phyloP scores from a whole-genome alignment of 2,113 vertebrate species.

The Mustelus asterias region DNA sequence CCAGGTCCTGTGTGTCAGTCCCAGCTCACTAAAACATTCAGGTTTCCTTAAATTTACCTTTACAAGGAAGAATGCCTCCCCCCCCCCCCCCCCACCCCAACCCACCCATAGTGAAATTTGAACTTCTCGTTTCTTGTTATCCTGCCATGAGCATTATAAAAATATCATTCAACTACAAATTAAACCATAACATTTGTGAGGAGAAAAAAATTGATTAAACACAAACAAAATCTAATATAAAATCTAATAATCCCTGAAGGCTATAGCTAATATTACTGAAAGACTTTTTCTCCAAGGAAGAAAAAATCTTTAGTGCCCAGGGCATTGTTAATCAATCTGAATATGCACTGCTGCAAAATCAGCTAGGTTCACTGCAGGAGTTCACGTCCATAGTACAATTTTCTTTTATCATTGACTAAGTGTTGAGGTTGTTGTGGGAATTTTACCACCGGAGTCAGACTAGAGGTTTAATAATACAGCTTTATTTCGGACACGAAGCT shows the following conservation, averaged over 20 bases:
- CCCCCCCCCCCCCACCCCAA: too few relatives aligned
- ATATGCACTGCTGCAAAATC: not conserved
- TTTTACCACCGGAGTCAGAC: too few relatives aligned
- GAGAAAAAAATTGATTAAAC: constrained; percentile 2
- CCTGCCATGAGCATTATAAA: not conserved
- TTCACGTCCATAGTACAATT: not conserved
- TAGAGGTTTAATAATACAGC: too few relatives aligned
- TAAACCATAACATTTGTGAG: not conserved
- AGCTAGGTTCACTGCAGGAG: not conserved
- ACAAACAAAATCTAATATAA: constrained; percentile 17
- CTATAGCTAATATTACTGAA: not conserved
- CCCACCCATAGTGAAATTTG: not conserved
- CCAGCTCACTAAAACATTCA: not conserved
- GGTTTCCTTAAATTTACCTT: not conserved
- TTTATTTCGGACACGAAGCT: too few relatives aligned
- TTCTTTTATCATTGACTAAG: not conserved
- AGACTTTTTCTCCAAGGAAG: not conserved
- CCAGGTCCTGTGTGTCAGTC: not conserved
- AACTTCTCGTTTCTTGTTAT: not conserved
- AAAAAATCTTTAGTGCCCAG: not conserved
- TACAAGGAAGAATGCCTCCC: not conserved
- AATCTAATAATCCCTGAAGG: not conserved
- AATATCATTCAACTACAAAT: not conserved
- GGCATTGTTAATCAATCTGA: not conserved
- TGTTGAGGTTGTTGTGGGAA: too few relatives aligned